A percentile compares a stretch with the other conserved stretches of the same genome.
These are phyloP conservation scores for Buathra laborator DNA, from an alignment of 2,888 invertebrate species.

Conservation along the genomic window DNA sequence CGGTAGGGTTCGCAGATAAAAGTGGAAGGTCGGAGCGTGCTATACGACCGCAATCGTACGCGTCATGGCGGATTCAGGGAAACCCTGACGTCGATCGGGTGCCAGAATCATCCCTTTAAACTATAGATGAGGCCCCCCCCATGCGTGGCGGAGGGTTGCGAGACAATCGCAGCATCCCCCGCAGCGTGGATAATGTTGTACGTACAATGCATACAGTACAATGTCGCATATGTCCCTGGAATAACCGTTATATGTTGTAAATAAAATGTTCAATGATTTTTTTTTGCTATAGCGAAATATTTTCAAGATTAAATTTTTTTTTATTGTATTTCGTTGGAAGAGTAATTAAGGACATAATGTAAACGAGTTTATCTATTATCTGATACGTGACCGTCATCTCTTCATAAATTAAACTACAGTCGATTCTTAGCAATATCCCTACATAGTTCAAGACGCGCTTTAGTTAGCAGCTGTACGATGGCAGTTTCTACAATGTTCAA, in stretches of 20 bases:
- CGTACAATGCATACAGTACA: not conserved
- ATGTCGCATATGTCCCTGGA: no score
- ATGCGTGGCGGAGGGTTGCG: not conserved
- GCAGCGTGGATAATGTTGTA: not conserved
- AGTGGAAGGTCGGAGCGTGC: slow-evolving; percentile 12
- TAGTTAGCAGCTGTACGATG: no score
- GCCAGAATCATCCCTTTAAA: not conserved
- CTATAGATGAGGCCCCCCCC: not conserved
- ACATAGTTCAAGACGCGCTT: not conserved
- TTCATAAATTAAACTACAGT: not conserved
- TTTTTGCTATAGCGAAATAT: no score
- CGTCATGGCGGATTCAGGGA: slow-evolving; percentile 32
- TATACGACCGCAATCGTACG: slow-evolving; percentile 5
- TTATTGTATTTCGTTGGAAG: no score
- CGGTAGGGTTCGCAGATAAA: not conserved
- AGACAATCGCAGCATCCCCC: not conserved
- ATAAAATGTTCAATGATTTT: no score
- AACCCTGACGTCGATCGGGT: slow-evolving; percentile 6
- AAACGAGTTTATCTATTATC: no score
- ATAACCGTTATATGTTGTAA: no score
- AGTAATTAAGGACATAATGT: not conserved
- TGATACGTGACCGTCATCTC: not conserved
- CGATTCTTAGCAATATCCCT: not conserved
- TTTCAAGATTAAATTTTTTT: no score
- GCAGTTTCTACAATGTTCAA: no score